A percentile compares a stretch with the other conserved stretches of the same genome.
These are phyloP conservation scores for Octonoba sinensis DNA, from an alignment of 2,888 invertebrate species.

Conservation along the genomic window DNA sequence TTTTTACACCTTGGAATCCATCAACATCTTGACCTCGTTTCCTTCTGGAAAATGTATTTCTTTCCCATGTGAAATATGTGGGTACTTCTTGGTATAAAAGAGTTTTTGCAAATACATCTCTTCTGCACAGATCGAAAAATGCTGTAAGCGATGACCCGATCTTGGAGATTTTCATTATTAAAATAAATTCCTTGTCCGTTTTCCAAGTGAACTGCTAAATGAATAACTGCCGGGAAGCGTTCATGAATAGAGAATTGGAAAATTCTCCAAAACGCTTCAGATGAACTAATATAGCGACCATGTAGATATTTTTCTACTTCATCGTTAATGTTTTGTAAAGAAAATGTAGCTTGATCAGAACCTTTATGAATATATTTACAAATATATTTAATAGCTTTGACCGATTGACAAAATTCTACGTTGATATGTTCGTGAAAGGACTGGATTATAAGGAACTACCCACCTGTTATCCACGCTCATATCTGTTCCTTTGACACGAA, in stretches of 20 bases:
- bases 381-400: background rate
- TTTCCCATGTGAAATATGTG: background rate
- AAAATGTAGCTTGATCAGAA: background rate
- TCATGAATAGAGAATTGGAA: too few relatives aligned
- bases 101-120: background rate
- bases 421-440: background rate
- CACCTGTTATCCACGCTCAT: background rate
- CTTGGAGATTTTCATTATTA: too few relatives aligned
- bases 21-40: background rate
- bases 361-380: background rate
- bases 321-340: background rate
- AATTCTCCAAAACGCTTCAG: too few relatives aligned
- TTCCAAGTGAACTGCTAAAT: too few relatives aligned
- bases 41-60: background rate
- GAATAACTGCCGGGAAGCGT: too few relatives aligned
- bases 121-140: background rate
- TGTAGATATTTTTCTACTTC: too few relatives aligned
- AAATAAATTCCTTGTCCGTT: too few relatives aligned
- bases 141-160: too few relatives aligned
- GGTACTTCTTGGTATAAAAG: background rate
- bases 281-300: too few relatives aligned
- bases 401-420: background rate
- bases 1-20: background rate
- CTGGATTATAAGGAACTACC: slow-evolving; percentile 1
- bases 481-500: too few relatives aligned